Evolutionary conservation across 2,888 invertebrate species (phyloP).

Genomic region (Protonemura montana): DNA sequence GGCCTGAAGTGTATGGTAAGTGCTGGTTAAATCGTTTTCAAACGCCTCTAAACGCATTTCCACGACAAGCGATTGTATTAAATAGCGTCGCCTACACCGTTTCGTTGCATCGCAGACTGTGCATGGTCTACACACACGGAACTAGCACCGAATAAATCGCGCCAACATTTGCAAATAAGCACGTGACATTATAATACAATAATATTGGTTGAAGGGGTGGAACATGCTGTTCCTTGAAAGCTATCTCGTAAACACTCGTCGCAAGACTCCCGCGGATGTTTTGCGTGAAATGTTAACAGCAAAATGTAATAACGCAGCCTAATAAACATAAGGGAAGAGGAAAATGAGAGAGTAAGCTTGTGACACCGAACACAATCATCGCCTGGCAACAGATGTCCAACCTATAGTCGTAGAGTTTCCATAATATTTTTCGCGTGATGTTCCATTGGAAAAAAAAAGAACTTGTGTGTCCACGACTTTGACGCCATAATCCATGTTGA

Average conservation of each 20-base stretch:
- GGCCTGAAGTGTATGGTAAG: not conserved
- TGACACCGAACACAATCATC: conserved; percentile 41
- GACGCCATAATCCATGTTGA: not conserved
- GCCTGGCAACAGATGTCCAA: conserved; percentile 36
- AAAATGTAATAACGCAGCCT: conserved; percentile 46
- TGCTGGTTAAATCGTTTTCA: conserved; percentile 26
- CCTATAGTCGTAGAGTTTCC: not conserved
- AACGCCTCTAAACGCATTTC: not conserved
- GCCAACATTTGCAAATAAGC: conserved; percentile 63
- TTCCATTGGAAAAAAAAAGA: conserved; percentile 14
- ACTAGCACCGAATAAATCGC: conserved; percentile 57
- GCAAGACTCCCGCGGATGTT: conserved; percentile 34
- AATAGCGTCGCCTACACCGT: too few species aligned
- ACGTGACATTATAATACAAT: conserved; percentile 52
- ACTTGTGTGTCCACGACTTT: not conserved
- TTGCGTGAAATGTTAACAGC: conserved; percentile 44
- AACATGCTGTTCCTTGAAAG: conserved; percentile 38
- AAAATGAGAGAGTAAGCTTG: conserved; percentile 39
- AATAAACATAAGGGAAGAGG: conserved; percentile 45
- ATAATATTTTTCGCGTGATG: not conserved
- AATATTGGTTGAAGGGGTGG: conserved; percentile 39
- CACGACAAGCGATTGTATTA: not conserved
- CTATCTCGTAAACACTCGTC: conserved; percentile 46
- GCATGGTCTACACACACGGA: not conserved
- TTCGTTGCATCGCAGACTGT: conserved; percentile 29